A percentile compares a stretch with the other conserved stretches of the same genome.
phyloP scores from a whole-genome alignment of 2,888 invertebrate species.

The Altica lythri region DNA sequence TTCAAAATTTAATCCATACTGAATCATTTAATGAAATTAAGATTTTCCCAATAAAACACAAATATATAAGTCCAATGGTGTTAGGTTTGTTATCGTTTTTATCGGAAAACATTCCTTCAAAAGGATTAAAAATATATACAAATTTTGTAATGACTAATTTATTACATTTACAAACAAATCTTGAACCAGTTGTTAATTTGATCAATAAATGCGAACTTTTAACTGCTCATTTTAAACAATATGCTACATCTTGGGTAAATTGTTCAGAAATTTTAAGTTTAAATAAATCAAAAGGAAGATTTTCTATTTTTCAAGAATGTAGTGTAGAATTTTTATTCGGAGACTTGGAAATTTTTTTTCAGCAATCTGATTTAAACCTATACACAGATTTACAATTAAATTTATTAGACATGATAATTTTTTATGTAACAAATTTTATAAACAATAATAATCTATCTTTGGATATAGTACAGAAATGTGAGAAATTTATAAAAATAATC shows the following conservation, averaged over 20 bases:
- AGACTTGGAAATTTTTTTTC: constrained; percentile 38
- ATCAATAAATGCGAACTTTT: constrained; percentile 59
- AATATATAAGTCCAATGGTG: constrained; percentile 50
- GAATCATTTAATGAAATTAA: constrained; percentile 10
- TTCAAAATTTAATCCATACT: constrained; percentile 22
- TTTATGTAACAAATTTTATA: constrained; percentile 45
- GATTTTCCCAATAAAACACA: constrained; percentile 29
- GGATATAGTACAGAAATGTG: constrained; percentile 38
- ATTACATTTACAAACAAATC: constrained; percentile 65
- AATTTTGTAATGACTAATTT: constrained; percentile 61
- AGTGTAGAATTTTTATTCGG: constrained; percentile 40
- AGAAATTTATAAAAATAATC: constrained; percentile 38
- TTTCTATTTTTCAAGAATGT: constrained; percentile 40
- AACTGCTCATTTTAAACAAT: constrained; percentile 53
- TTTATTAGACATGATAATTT: constrained; percentile 43
- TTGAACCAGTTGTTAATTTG: constrained; percentile 59
- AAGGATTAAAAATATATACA: constrained; percentile 55
- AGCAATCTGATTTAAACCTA: constrained; percentile 26
- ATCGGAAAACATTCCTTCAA: constrained; percentile 36
- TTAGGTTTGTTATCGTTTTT: constrained; percentile 54
- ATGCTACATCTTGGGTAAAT: constrained; percentile 61
- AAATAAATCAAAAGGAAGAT: constrained; percentile 40
- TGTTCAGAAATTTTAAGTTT: constrained; percentile 30
- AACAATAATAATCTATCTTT: constrained; percentile 27
- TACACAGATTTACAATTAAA: constrained; percentile 42